A percentile compares a stretch with the other conserved stretches of the same genome.
These are phyloP conservation scores for Bembecia ichneumoniformis DNA, from an alignment of 2,888 invertebrate genomes.

Conservation along the genomic window DNA sequence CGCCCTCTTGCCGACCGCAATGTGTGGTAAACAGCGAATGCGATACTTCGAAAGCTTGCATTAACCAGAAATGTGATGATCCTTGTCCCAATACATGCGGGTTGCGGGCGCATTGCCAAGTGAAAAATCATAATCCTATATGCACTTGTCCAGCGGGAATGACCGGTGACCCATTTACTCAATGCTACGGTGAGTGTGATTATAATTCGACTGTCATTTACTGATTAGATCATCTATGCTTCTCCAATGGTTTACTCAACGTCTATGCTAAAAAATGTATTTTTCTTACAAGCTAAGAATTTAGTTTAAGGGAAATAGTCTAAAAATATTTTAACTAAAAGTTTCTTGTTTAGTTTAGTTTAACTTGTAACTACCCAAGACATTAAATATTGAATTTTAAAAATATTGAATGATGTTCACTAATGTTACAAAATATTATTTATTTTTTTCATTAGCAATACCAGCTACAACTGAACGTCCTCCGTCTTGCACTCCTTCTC, in stretches of 20 bases:
- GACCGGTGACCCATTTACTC: conserved; percentile 89
- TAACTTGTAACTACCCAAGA: background rate
- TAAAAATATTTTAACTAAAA: no score
- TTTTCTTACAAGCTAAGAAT: background rate
- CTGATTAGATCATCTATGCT: no score
- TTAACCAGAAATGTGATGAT: conserved; percentile 88
- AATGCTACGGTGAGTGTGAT: conserved; percentile 78
- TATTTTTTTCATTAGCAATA: conserved; percentile 31
- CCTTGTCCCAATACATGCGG: conserved; percentile 92
- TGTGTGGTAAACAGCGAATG: conserved; percentile 92
- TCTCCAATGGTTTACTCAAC: no score
- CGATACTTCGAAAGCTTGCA: conserved; percentile 83
- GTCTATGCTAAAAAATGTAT: background rate
- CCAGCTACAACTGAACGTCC: conserved; percentile 73
- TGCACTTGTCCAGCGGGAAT: conserved; percentile 89
- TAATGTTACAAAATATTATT: conserved; percentile 1
- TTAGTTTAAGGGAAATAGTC: no score
- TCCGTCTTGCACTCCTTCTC: conserved; percentile 85
- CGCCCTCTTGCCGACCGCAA: conserved; percentile 86
- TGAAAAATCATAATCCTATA: conserved; percentile 88
- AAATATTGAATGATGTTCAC: background rate
- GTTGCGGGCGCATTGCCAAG: conserved; percentile 85
- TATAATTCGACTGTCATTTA: background rate
- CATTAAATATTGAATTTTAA: background rate
- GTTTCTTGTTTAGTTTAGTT: background rate